Evolutionary conservation across 2,113 vertebrate species (phyloP), one percentile per base, ranked within the genome.

Genomic region (Myiopsitta monachus): DNA sequence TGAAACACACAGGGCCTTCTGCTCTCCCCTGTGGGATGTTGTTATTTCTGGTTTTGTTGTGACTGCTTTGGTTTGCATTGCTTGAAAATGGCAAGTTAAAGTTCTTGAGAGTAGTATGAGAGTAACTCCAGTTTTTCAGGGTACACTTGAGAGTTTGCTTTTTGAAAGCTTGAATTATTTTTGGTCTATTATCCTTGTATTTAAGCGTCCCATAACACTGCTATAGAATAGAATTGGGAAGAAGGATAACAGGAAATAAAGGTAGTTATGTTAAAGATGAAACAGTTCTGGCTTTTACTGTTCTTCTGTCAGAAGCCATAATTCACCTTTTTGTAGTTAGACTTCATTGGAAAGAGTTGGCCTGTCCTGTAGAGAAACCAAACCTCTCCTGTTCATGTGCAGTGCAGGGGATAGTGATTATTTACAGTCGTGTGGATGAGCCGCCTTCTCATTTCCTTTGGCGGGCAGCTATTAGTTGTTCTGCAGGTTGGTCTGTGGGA

Each of bases 51-150:
- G 62, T 92, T 88, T 59, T 86, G 73, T 87, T 88, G 74, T 90
- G 80, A 85, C 85, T 92, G 83, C 90, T 93, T 67, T 95, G 49
- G 10, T 78, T 96, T 73, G 79, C 85, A 94, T 88, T 95, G 63
- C 90, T 95, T 83, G 44, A 69, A 87, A 76, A 73, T 57, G 63
- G 51, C 62, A 91, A 28, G 6, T 87, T 92, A 26, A 59, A 70
- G 26, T 67, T 92, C 85, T 73, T 64, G 22, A 44, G 83, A 84
- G 44, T 55, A 38, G 24, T 36, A 4, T 38, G 47, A 30, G 78
- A 16, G 33, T 61, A 88, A 91, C 41, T 64, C 13, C 21, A 7
- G 9, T 18, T 91, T 69, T 84, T 76, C 80, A 81, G 69, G 69
- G 64, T 94, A 3, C 2, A 4, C 27, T 24, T 72, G 7, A 41